Percentiles rank a stretch among this genome's conserved stretches.
Conservation (phyloP, 2,113 vertebrate genomes). For the Oreochromis aureus region DNA sequence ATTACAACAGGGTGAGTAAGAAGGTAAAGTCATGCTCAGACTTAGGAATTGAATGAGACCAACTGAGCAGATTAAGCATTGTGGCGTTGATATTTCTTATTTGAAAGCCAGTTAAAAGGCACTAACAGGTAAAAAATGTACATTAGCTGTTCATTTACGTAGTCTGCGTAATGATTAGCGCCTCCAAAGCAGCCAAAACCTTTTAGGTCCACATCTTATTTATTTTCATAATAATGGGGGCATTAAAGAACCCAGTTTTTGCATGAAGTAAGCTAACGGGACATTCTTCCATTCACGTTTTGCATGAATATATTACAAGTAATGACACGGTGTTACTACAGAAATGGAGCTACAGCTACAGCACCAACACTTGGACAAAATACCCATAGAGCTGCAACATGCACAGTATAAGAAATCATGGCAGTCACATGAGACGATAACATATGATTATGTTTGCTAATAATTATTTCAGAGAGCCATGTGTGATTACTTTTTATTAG, state of each 20-base stretch:
- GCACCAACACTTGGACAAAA: not conserved
- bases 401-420: not conserved
- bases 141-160: not conserved
- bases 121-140: not conserved
- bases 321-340: not conserved
- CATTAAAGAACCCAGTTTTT: not conserved
- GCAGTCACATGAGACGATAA: not conserved
- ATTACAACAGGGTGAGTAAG: not conserved
- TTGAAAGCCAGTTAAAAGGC: not conserved
- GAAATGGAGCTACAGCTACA: not conserved
- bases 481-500: not conserved
- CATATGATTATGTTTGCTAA: not conserved
- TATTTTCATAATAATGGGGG: not conserved
- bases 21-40: not conserved
- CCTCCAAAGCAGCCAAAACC: not conserved
- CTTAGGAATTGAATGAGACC: not conserved
- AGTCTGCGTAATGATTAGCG: accelerated
- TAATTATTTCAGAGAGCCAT: not conserved
- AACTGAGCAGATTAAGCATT: not conserved
- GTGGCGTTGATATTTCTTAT: not conserved
- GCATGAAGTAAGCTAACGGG: not conserved
- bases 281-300: not conserved
- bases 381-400: not conserved
- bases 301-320: not conserved
- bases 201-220: not conserved